Evolutionary conservation across 2,888 invertebrate species (phyloP), one percentile per base, ranked within the genome.

Genomic region (Euproctis similis): DNA sequence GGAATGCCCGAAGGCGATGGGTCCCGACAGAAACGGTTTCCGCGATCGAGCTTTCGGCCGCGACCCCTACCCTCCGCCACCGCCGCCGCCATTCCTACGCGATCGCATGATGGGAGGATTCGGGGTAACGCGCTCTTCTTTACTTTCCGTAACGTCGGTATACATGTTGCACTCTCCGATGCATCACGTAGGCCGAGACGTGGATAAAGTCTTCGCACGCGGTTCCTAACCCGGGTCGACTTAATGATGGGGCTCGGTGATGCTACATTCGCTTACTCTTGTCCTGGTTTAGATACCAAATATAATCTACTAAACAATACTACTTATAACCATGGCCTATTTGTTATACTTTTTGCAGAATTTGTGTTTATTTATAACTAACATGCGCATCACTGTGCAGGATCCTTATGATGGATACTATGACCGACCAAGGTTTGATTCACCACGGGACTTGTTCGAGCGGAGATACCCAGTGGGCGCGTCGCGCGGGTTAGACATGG

Each of bases 31-130:
- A 71, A 90, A 88, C 73, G 89, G 90, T 69, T 93, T 91, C 87
- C 91, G 94, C 85, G 94, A 94, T 85, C 91, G 93, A 68, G 92
- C 92, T 88, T 93, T 91, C 84, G 92, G 92, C 77, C 92, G 94
- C 76, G 93, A 94, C 84, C 93, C 94, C 59, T 94, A 94, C 86
- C 94, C 94, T 59, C 94, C 94, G 74, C 94, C 94, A 76, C 94
- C 94, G 80, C 94, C 93, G 85, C 92, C 92, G 70, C 93, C 93
- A 58, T 95, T 94, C 89, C 90, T 95, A 62, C 91, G 94, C 86
- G 94, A 95, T 86, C 90, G 94, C 86, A 91, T 94, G 87, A 93
- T 95, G 92, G 93, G 93, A 87, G 92, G 93, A 87, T 92, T 91
- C 88, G 90, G 91, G 90, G 92, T 92, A 82, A 90, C 89, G 86